These are phyloP conservation scores for Petrocephalus schoutedeni DNA, from an alignment of 2,797 vertebrate species.

Conservation along the genomic window DNA sequence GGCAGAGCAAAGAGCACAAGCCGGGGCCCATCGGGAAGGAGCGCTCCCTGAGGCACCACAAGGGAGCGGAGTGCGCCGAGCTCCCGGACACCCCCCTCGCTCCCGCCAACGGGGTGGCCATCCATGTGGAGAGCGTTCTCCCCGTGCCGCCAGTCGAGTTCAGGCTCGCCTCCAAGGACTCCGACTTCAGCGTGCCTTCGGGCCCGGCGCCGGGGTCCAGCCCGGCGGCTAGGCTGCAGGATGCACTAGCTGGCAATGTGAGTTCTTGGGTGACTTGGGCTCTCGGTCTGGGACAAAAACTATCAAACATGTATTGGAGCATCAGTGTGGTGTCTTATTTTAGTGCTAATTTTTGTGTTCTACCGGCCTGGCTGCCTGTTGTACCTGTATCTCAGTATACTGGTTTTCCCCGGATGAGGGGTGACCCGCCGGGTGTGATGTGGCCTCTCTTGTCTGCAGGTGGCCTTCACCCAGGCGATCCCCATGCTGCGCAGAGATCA, in stretches of 20 bases:
- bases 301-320: background rate
- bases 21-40: slow-evolving; percentile 97
- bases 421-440: background rate
- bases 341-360: background rate
- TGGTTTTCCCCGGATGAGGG: background rate
- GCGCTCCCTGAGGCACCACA: slow-evolving; percentile 91
- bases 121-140: slow-evolving; percentile 85
- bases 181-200: slow-evolving; percentile 85
- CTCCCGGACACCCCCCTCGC: slow-evolving; percentile 80
- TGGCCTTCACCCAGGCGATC: slow-evolving; percentile 81
- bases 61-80: slow-evolving; percentile 87
- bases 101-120: slow-evolving; percentile 87
- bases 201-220: slow-evolving; percentile 78
- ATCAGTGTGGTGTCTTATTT: background rate
- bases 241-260: slow-evolving; percentile 78
- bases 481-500: slow-evolving; percentile 90
- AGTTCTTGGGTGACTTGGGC: slow-evolving; percentile 38
- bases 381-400: background rate
- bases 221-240: slow-evolving; percentile 86
- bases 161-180: slow-evolving; percentile 94
- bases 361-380: background rate
- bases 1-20: slow-evolving; percentile 93
- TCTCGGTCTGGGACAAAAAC: background rate
- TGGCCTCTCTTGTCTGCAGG: slow-evolving; percentile 52
- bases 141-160: slow-evolving; percentile 96